Base-by-base conservation (phyloP, 2,888 invertebrate genomes). In the Euphydryas editha region DNA sequence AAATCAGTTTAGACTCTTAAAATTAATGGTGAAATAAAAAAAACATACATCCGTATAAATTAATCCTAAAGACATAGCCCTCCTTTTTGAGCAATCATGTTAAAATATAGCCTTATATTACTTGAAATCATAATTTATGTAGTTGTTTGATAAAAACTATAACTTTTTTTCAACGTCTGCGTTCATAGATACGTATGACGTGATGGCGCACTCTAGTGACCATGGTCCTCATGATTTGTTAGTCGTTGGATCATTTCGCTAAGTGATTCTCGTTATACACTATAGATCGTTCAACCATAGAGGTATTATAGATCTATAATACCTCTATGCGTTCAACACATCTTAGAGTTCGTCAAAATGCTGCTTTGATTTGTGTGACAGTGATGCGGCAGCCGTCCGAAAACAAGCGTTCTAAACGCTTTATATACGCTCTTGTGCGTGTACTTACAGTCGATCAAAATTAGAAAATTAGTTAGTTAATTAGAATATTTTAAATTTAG, bases 201-300 rank as follows among this genome's bases (percentile, higher is more conserved):
- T 71, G 77, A 76, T 72, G 77, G 78, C 72, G 75, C 72, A 70
- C 80, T 77, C 76, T 75, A 79, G 75, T 81, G 83, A 82, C 83
- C 83, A 54, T n/a, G 37, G 49, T 39, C 56, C 58, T 37, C 57
- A 44, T 58, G 20, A 59, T 44, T 44, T 47, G 55, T 49, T 55
- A 30, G 44, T 18, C 30, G 10, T 58, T 20, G 21, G 58, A 54
- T 56, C 51, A 30, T 59, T 59, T n/a, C 55, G 46, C 37, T 44
- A 44, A 44, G 42, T 44, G 42, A n/a, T n/a, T 44, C 42, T 44
- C n/a, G n/a, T 44, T 44, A 44, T 44, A 44, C 5, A 44, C 42
- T 44, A 44, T n/a, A 15, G n/a, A 44, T 44, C 30, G 30, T 44
- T 44, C n/a, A n/a, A 44, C 15, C 15, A 15, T 15, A 4, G n/a